Base-by-base conservation (phyloP, 2,888 invertebrate genomes). In the Plebejus anna region DNA sequence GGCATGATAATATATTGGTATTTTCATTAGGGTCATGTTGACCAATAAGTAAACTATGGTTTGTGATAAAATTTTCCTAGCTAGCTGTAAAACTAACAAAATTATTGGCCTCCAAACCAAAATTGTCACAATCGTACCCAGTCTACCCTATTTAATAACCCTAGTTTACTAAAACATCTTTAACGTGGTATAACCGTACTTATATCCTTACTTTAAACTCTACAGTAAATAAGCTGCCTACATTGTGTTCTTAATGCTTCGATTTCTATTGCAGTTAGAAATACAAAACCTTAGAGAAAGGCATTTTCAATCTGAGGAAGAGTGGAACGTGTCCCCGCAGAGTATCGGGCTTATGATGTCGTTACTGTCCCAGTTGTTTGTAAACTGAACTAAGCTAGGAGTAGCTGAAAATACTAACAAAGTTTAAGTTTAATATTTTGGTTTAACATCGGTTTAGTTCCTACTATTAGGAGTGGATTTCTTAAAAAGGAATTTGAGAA, bases 321-420 rank as follows among this genome's bases (percentile, higher is more conserved):
- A 71, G 38, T 42, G 42, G 42, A 71, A 42, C 42, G 71, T 22
- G 42, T 71, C 71, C 38, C 71, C n/a, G 71, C 38, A 71, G 71
- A 71, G 66, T 66, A 66, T 42, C 71, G 71, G n/a, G 42, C 71
- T 42, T 71, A 71, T 71, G 42, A 22, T 42, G 42, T 71, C 71
- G 71, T 42, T 71, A 71, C 71, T 42, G 42, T 71, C 71, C 22
- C 42, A 4, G n/a, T 42, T 71, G 38, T 42, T 71, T 42, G 70
- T 2, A 6, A 38, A 70, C 38, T 38, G 38, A 71, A 42, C 71
- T 71, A 22, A 42, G 71, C 38, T 71, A 36, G 32, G 36, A 22
- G 72, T 51, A 72, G 72, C 72, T 66, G 36, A 66, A 72, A 71
- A 71, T 71, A 13, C 47, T 72, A 72, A 47, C 47, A 72, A 47